Percentiles rank a stretch among this genome's conserved stretches.
Evolutionary conservation across 2,888 invertebrate genomes (phyloP).

Genomic region (Phyllotreta cruciferae): DNA sequence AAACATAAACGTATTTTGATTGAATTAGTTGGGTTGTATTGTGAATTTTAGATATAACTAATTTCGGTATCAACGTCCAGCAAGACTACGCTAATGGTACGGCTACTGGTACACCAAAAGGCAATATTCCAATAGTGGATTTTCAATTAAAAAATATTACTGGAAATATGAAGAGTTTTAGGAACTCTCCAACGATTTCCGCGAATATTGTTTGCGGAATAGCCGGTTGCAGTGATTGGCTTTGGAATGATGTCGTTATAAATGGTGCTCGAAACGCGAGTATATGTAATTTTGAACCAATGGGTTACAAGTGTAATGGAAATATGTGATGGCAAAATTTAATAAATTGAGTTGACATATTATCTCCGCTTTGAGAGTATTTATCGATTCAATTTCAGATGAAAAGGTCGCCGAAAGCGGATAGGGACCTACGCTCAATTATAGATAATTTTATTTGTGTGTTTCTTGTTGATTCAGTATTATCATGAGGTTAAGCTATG

Average conservation of each 20-base stretch:
- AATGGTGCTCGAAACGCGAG: slow-evolving; percentile 33
- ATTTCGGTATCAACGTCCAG: slow-evolving; percentile 42
- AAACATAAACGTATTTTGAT: too few relatives aligned
- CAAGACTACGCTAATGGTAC: slow-evolving; percentile 39
- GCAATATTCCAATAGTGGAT: slow-evolving; percentile 40
- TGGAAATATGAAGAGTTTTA: slow-evolving; percentile 37
- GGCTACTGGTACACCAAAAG: slow-evolving; percentile 33
- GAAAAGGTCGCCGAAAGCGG: too few relatives aligned
- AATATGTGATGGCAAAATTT: too few relatives aligned
- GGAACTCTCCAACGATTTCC: slow-evolving; percentile 16
- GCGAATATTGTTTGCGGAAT: slow-evolving; percentile 41
- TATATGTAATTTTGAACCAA: slow-evolving; percentile 36
- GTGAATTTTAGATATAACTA: slow-evolving; percentile 32
- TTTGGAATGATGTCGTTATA: slow-evolving; percentile 36
- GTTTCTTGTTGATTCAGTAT: too few relatives aligned
- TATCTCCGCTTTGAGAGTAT: too few relatives aligned
- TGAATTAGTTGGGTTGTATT: too few relatives aligned
- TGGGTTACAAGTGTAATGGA: slow-evolving; percentile 30
- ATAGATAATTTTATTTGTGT: too few relatives aligned
- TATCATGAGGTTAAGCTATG: too few relatives aligned
- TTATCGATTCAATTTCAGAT: too few relatives aligned
- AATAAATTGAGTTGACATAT: too few relatives aligned
- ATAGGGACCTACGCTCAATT: too few relatives aligned
- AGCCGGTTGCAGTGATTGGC: slow-evolving; percentile 37
- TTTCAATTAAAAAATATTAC: slow-evolving; percentile 32